Percentiles rank a stretch among this genome's conserved stretches.
These are phyloP conservation scores for Acanthurus tractus DNA, from an alignment of 2,797 vertebrate species.

Conservation along the genomic window DNA sequence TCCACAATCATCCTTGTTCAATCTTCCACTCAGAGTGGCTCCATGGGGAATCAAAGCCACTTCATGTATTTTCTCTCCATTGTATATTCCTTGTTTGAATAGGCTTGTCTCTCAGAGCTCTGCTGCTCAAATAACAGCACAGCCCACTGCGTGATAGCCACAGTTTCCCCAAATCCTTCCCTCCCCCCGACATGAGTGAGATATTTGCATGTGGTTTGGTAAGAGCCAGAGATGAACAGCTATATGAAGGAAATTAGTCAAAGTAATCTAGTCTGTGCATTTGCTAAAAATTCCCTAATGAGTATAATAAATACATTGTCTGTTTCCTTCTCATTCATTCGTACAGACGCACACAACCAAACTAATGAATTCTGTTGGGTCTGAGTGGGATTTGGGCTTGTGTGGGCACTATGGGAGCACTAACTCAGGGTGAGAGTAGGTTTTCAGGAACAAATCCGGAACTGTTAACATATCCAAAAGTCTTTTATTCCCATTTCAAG, in stretches of 20 bases:
- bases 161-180: constrained; percentile 2
- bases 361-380: constrained; percentile 1
- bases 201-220: background rate
- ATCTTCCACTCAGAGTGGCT: constrained; percentile 34
- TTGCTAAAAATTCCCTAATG: constrained; percentile 6
- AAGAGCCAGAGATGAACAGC: background rate
- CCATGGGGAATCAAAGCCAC: constrained; percentile 52
- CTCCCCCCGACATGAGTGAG: constrained; percentile 3
- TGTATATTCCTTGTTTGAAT: constrained; percentile 59
- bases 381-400: background rate
- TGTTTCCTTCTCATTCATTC: background rate
- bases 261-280: background rate
- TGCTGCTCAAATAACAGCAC: constrained; percentile 49
- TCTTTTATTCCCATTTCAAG: constrained; percentile 39
- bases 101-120: constrained; percentile 41
- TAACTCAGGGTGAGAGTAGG: constrained; percentile 33
- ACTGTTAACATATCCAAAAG: constrained; percentile 33
- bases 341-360: background rate
- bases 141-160: constrained; percentile 8
- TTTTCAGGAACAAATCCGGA: constrained; percentile 42
- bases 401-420: constrained; percentile 26
- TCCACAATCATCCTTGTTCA: constrained; percentile 54
- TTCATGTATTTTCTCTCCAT: constrained; percentile 46
- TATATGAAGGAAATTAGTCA: constrained; percentile 15
- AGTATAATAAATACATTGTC: background rate